Base-by-base conservation (phyloP, 2,113 vertebrate genomes). In the Manacus vitellinus region DNA sequence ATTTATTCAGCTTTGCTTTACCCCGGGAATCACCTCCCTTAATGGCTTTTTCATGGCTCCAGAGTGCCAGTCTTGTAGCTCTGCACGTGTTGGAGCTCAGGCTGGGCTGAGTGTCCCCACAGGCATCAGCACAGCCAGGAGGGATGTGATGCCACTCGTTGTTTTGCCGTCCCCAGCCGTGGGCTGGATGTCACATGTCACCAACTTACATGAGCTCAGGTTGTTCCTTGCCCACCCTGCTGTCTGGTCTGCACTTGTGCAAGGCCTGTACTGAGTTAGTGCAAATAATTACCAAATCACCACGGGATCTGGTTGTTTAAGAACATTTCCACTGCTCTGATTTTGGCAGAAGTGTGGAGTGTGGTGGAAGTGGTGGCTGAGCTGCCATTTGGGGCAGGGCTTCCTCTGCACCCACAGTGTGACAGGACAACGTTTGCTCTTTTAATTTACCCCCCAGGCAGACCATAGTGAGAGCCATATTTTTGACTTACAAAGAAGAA, bases 381-480 rank as follows among this genome's bases (percentile, higher is more conserved):
- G 33, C 61, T 66, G 35, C 25, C 33, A 0, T 16, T 37, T 77
- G 44, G 33, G 16, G 14, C 49, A 55, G 46, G 21, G 27, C 13
- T 78, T 78, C 8, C 0, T 52, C 49, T 52, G 0, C 24, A 43
- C 54, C 46, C 16, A 0, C 15, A 47, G 8, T 28, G 14, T 1
- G 0, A 41, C 43, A 62, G 33, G 2, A 5, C 15, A 15, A 5
- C 15, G 33, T 41, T 74, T 65, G 14, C 30, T 67, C 30, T 47
- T 46, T 15, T n/a, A 10, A 51, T 84, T 62, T 54, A 12, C 52
- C 63, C 28, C 49, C 81, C 23, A 31, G 24, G 61, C 20, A 0
- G 76, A 44, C n/a, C 14, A 0, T 12, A 39, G 43, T 27, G 41
- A 66, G 55, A 25, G 44, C 61, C 61, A 8, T 49, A 7, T 59